Evolutionary conservation across 2,888 invertebrate genomes (phyloP).

Genomic region (Dicyrtoma fusca): DNA sequence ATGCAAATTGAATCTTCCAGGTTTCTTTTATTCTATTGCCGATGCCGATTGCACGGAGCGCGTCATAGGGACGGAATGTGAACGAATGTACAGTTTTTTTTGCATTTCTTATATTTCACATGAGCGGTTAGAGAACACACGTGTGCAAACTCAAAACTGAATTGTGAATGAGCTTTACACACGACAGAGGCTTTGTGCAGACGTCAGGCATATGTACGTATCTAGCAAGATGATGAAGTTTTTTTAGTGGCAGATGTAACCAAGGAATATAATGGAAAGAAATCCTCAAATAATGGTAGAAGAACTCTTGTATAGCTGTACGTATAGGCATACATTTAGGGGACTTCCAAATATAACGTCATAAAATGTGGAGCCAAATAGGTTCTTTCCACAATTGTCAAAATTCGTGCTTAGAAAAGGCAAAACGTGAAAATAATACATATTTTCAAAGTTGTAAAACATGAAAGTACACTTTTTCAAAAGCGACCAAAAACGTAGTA

Average conservation of each 20-base stretch:
- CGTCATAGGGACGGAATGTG: not conserved
- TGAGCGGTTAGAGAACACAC: not conserved
- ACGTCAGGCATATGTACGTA: not conserved
- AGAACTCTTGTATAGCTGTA: no score
- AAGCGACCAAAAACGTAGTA: no score
- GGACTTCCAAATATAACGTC: no score
- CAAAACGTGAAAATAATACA: no score
- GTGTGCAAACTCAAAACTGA: not conserved
- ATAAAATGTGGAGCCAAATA: no score
- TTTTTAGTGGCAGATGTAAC: not conserved
- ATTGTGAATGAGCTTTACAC: not conserved
- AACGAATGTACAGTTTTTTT: no score
- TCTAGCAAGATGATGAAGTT: not conserved
- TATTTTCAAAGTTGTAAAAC: no score
- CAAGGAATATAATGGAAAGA: not conserved
- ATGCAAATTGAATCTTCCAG: not conserved
- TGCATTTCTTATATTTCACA: not conserved
- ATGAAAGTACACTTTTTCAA: no score
- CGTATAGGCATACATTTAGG: no score
- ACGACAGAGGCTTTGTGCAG: not conserved
- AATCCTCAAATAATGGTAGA: no score
- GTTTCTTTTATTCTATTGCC: not conserved
- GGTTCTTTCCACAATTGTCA: no score
- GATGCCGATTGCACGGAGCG: not conserved
- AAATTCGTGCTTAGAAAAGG: no score